These are phyloP conservation scores for Saguinus midas DNA, from an alignment of 2,113 vertebrate species.

Conservation along the genomic window DNA sequence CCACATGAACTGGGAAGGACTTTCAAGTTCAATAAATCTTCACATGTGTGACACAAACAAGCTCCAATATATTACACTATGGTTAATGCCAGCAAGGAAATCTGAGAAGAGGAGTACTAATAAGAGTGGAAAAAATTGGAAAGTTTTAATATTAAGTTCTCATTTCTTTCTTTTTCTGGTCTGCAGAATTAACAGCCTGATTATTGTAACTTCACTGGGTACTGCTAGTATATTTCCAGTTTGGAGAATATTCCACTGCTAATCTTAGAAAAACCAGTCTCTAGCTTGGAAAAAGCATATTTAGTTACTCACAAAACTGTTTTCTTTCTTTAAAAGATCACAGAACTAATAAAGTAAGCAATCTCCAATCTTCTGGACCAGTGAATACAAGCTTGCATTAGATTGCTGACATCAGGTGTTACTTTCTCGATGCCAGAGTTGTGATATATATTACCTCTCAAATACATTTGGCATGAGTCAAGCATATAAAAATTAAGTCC, in stretches of 20 bases:
- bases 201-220: slow-evolving; percentile 9
- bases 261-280: neutral
- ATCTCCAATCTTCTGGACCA: neutral
- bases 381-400: neutral
- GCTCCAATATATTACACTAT: neutral
- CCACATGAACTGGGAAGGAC: slow-evolving; percentile 3
- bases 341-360: neutral
- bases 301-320: neutral
- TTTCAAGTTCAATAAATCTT: slow-evolving; percentile 76
- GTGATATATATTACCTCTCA: neutral
- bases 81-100: slow-evolving; percentile 34
- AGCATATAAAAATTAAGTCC: slow-evolving; percentile 2
- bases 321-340: slow-evolving; percentile 31
- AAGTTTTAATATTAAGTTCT: slow-evolving; percentile 37
- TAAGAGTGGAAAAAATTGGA: slow-evolving; percentile 45
- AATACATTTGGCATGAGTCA: neutral
- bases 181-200: neutral
- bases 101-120: slow-evolving; percentile 52
- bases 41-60: slow-evolving; percentile 61
- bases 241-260: slow-evolving; percentile 15
- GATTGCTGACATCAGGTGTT: neutral
- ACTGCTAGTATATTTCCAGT: slow-evolving; percentile 26
- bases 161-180: slow-evolving; percentile 16
- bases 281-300: slow-evolving; percentile 20
- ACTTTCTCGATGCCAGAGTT: neutral